phyloP scores from a whole-genome alignment of 2,113 vertebrate species.

The Nothocercus nigrocapillus region DNA sequence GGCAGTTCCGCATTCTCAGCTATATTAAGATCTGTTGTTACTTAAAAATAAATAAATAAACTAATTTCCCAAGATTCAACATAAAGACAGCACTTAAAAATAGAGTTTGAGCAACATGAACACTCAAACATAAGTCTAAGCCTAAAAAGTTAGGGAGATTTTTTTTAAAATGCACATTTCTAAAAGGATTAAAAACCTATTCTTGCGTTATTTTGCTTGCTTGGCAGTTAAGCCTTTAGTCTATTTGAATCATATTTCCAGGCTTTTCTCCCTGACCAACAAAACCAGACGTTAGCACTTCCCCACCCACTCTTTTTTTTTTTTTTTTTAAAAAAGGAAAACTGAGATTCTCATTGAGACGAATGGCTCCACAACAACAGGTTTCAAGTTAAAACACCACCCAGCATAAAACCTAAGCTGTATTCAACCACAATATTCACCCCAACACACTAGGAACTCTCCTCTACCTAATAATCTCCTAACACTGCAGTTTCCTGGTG shows the following conservation, averaged over 20 bases:
- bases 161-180: constrained; percentile 25
- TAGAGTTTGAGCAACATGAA: constrained; percentile 36
- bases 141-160: neutral
- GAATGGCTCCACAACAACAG: neutral
- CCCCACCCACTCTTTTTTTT: neutral
- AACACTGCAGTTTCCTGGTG: neutral
- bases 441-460: rapidly evolving
- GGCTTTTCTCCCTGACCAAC: neutral
- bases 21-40: constrained; percentile 64
- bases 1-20: constrained; percentile 78
- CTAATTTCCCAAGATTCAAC: constrained; percentile 31
- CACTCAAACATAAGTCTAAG: neutral
- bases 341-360: neutral
- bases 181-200: constrained; percentile 17
- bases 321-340: neutral
- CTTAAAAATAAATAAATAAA: neutral
- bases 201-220: neutral
- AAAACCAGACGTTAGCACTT: neutral
- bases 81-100: constrained; percentile 46
- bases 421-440: neutral
- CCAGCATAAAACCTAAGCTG: neutral
- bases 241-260: neutral
- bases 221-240: neutral
- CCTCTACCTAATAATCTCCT: neutral
- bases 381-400: neutral